Evolutionary conservation across 64 coral and sea anemone genomes (phyloP).

Genomic region (Montipora foliosa): DNA sequence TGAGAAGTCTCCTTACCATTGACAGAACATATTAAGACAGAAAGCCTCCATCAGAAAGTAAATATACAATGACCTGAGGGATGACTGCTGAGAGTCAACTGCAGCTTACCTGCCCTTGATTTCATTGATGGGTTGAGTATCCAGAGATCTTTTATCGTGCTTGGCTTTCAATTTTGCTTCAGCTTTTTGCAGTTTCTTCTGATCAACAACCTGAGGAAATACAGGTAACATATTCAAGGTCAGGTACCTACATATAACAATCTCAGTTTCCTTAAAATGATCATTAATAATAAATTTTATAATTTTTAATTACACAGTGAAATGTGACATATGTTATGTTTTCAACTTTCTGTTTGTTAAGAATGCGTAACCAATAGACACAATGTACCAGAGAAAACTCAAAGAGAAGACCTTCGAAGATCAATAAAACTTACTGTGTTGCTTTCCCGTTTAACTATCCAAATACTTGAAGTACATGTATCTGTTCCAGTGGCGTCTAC

Average conservation of each 20-base stretch:
- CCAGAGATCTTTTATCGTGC: slow-evolving; percentile 73
- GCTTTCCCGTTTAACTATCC: slow-evolving; percentile 64
- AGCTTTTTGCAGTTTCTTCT: slow-evolving; percentile 82
- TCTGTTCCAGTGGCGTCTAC: neutral
- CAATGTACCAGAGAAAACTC: too few species aligned
- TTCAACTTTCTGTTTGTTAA: too few species aligned
- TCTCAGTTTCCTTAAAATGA: too few species aligned
- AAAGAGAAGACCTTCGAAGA: too few species aligned
- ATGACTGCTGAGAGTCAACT: neutral
- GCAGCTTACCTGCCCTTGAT: slow-evolving; percentile 14
- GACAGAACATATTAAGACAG: too few species aligned
- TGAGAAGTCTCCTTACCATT: too few species aligned
- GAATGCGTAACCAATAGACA: too few species aligned
- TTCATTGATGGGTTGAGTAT: slow-evolving; percentile 51
- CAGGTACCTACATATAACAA: neutral
- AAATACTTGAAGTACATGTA: slow-evolving; percentile 53
- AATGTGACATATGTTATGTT: too few species aligned
- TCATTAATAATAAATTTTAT: too few species aligned
- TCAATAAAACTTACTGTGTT: slow-evolving; percentile 11
- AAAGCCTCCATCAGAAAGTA: too few species aligned
- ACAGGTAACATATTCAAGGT: neutral
- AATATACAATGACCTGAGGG: too few species aligned
- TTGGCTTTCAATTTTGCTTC: slow-evolving; percentile 93
- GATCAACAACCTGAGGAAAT: slow-evolving; percentile 65
- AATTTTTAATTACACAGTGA: too few species aligned